Base-by-base conservation (phyloP, 2,797 vertebrate species). In the Chiroxiphia lanceolata region DNA sequence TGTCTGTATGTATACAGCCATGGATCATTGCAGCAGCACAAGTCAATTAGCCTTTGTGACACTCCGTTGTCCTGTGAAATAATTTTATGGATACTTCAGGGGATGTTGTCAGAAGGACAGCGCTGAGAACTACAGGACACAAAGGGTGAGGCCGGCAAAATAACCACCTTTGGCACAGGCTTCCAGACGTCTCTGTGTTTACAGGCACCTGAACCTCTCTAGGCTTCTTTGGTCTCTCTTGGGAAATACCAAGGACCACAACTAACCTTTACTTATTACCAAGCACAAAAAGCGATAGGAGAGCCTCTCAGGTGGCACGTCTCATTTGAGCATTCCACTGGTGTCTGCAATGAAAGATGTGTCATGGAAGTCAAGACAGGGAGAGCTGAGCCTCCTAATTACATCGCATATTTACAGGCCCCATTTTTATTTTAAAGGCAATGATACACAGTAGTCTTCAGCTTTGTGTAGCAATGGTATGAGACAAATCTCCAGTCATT, bases 41-140 rank as follows among this genome's bases (percentile, higher is more conserved):
- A 89, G 65, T 83, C 95, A 97, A 96, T 97, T 97, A 97, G 95
- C 89, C 86, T 96, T 77, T 91, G 84, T 92, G 94, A 94, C 92
- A 91, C 53, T 60, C 57, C 0, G 1, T 81, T 19, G 42, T 83
- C 79, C 83, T 82, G 70, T 81, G 70, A 86, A 97, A 96, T 95
- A 90, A 92, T 77, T 95, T 95, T 86, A 57, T 92, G 83, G 95
- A 88, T 90, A 81, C 95, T 96, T 96, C 65, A 76, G 75, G 53
- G 87, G 29, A 22, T 84, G 53, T 78, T 94, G 69, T 91, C 81
- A 70, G 71, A 91, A 94, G 81, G 84, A 93, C 21, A 11, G 27
- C 8, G 20, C 71, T 70, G 71, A 90, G 77, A 69, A 56, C 89
- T 67, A 75, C 61, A 75, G 72, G 70, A 42, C 47, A 61, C 64